phyloP scores from a whole-genome alignment of 2,888 invertebrate species.

The Dasysyrphus tricinctus region DNA sequence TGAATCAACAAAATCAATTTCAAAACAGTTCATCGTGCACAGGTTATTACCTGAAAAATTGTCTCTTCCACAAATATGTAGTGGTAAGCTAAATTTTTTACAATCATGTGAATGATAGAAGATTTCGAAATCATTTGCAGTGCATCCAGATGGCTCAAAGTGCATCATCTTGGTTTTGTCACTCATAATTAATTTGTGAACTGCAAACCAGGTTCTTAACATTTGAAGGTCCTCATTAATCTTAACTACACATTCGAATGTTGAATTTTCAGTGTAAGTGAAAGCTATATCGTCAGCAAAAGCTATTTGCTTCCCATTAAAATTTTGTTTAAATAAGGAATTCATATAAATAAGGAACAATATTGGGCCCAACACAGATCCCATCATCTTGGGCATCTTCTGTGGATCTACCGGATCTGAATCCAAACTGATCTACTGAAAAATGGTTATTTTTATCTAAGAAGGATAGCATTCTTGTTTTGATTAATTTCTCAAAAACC shows the following conservation, averaged over 20 bases:
- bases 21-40: conserved; percentile 2
- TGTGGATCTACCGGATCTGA: too few species aligned
- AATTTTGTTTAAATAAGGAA: too few species aligned
- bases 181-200: background rate
- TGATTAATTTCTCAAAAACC: too few species aligned
- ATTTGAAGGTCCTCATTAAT: conserved; percentile 17
- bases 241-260: conserved; percentile 18
- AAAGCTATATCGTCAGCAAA: too few species aligned
- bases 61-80: conserved; percentile 20
- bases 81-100: background rate
- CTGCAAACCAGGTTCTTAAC: conserved; percentile 29
- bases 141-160: conserved; percentile 6
- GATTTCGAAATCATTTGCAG: background rate
- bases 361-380: too few species aligned
- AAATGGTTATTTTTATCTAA: too few species aligned
- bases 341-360: too few species aligned
- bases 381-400: background rate
- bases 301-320: too few species aligned
- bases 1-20: conserved; percentile 4
- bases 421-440: too few species aligned
- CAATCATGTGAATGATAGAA: conserved; percentile 25
- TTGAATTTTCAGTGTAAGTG: background rate
- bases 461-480: too few species aligned
- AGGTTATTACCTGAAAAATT: conserved; percentile 1
- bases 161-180: conserved; percentile 29